Conservation (phyloP, 2,797 vertebrate species). For the Gorsachius magnificus region DNA sequence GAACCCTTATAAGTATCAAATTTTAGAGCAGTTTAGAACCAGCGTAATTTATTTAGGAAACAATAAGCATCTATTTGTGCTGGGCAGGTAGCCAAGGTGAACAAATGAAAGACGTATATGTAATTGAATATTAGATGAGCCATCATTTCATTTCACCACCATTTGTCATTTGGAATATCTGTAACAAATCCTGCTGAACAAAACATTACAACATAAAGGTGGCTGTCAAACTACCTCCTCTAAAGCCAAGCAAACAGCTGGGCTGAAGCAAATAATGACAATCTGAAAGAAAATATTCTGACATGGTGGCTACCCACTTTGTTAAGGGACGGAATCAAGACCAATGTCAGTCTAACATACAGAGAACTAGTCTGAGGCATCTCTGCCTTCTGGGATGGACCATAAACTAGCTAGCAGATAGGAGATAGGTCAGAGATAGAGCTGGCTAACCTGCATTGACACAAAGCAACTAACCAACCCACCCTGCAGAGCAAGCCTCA, state of each 20-base stretch:
- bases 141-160: conserved; percentile 8
- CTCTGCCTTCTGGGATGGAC: background rate
- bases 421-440: background rate
- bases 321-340: background rate
- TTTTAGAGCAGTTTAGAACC: conserved; percentile 40
- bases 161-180: conserved; percentile 22
- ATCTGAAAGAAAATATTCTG: background rate
- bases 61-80: conserved; percentile 50
- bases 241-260: background rate
- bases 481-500: background rate
- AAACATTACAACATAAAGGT: background rate
- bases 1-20: conserved; percentile 42
- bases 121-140: conserved; percentile 52
- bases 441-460: background rate
- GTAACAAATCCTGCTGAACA: background rate
- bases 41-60: conserved; percentile 65
- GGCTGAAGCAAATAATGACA: background rate
- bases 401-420: background rate
- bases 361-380: background rate
- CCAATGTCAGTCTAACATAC: background rate
- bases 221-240: background rate
- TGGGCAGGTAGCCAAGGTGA: conserved; percentile 45
- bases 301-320: background rate
- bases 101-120: conserved; percentile 26
- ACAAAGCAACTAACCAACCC: background rate